phyloP scores from a whole-genome alignment of 2,888 invertebrate species.

The Nemotelus pantherinus region DNA sequence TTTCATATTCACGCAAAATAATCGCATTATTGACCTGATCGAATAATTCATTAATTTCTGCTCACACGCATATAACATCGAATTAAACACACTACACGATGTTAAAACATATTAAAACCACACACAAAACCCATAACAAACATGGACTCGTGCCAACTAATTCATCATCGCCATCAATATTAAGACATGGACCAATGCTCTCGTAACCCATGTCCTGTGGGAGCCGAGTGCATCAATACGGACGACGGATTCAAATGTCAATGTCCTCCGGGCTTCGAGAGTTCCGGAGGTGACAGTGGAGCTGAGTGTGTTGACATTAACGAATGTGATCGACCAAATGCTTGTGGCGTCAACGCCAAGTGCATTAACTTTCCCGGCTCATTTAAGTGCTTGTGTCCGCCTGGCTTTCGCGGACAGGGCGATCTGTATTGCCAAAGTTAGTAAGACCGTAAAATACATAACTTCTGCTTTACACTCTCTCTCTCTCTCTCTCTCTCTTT shows the following conservation, averaged over 20 bases:
- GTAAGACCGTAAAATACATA: conserved; percentile 56
- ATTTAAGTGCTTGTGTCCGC: conserved; percentile 79
- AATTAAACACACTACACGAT: conserved; percentile 22
- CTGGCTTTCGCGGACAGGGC: conserved; percentile 80
- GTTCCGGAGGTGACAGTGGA: conserved; percentile 59
- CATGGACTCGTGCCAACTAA: conserved; percentile 40
- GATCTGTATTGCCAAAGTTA: conserved; percentile 82
- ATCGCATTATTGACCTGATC: background rate
- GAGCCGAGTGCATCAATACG: conserved; percentile 78
- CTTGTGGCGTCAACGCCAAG: conserved; percentile 80
- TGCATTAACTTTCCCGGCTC: conserved; percentile 85
- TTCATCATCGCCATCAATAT: conserved; percentile 19
- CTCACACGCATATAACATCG: conserved; percentile 4
- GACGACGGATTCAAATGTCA: conserved; percentile 80
- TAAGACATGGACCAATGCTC: conserved; percentile 80
- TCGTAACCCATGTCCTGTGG: conserved; percentile 74
- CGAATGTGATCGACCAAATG: conserved; percentile 74
- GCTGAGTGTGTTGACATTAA: conserved; percentile 77
- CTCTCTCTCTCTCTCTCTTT: background rate
- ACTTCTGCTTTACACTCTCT: background rate
- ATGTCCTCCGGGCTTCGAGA: conserved; percentile 76
- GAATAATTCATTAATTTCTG: conserved; percentile 31
- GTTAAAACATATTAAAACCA: background rate
- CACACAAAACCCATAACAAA: conserved; percentile 23
- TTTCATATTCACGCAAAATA: conserved; percentile 8